Conservation (phyloP, 2,113 vertebrate species). For the Lasiurus borealis region DNA sequence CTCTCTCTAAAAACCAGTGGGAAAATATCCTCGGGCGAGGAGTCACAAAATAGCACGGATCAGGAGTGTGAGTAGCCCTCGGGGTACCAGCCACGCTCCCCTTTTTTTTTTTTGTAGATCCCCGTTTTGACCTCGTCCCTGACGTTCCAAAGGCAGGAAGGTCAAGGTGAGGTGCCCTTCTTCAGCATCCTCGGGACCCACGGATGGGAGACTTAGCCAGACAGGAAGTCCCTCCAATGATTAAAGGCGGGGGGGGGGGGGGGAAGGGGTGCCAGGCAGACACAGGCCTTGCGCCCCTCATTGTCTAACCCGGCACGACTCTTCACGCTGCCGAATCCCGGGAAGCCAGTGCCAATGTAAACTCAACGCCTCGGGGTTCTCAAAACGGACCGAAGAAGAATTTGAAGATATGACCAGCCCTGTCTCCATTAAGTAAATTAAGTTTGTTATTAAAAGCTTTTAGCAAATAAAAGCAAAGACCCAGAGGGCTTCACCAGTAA, state of each 20-base stretch:
- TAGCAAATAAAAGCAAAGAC: background rate
- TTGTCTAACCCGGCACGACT: constrained; percentile 93
- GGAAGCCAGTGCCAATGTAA: constrained; percentile 87
- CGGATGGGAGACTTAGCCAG: constrained; percentile 92
- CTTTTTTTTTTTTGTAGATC: constrained; percentile 78
- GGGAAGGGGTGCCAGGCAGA: constrained; percentile 88
- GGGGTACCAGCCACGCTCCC: constrained; percentile 22
- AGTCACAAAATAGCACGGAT: constrained; percentile 2
- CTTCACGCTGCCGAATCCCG: constrained; percentile 93
- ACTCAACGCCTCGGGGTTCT: background rate
- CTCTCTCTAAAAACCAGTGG: too few species aligned
- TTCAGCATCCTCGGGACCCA: constrained; percentile 85
- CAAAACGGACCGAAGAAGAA: background rate
- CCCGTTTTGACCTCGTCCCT: constrained; percentile 63
- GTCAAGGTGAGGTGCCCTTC: constrained; percentile 83
- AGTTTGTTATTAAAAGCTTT: background rate
- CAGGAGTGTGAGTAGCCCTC: background rate
- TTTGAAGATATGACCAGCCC: background rate
- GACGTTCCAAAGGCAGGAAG: constrained; percentile 79
- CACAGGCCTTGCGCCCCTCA: constrained; percentile 90
- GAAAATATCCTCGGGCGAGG: too few species aligned
- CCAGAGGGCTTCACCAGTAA: background rate
- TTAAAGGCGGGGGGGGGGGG: constrained; percentile 91
- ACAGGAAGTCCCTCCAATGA: constrained; percentile 94
- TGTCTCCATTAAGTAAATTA: background rate